phyloP scores from a whole-genome alignment of 1,140 invertebrate species.

The Drosophila lini region DNA sequence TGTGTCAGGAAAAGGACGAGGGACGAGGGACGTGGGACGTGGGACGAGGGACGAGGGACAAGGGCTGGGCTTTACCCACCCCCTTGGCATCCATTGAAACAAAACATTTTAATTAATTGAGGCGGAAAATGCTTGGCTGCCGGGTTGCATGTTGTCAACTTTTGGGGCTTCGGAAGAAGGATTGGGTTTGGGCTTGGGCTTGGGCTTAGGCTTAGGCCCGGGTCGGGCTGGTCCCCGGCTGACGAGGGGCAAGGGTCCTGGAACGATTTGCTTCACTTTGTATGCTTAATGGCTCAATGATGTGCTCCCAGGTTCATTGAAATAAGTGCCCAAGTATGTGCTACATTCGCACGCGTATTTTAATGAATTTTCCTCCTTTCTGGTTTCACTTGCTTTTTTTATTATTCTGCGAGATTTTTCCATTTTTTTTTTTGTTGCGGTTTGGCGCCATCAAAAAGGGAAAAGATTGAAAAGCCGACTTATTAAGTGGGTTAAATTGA shows the following conservation, averaged over 20 bases:
- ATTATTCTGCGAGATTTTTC: neutral
- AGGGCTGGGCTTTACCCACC: neutral
- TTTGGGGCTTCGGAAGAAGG: neutral
- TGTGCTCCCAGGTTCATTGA: slow-evolving; percentile 38
- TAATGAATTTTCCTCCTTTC: slow-evolving; percentile 16
- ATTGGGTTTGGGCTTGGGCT: neutral
- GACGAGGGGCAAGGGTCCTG: neutral
- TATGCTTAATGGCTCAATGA: slow-evolving; percentile 54
- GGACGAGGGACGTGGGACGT: neutral
- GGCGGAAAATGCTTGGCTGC: slow-evolving; percentile 57
- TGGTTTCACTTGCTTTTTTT: neutral
- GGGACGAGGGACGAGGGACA: neutral
- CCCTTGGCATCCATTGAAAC: slow-evolving; percentile 55
- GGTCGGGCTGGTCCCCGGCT: no score
- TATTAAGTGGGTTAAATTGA: slow-evolving; percentile 25
- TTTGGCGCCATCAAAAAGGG: slow-evolving; percentile 21
- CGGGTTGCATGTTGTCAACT: slow-evolving; percentile 56
- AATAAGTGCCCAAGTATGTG: slow-evolving; percentile 49
- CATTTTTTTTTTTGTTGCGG: slow-evolving; percentile 5
- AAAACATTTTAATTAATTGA: slow-evolving; percentile 81
- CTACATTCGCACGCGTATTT: slow-evolving; percentile 12
- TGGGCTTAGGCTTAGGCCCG: no score
- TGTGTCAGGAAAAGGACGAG: slow-evolving; percentile 16
- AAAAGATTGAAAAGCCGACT: slow-evolving; percentile 21
- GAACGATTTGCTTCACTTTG: slow-evolving; percentile 49